Evolutionary conservation across 1,140 invertebrate species (phyloP).

Genomic region (Eufriesea mexicana): DNA sequence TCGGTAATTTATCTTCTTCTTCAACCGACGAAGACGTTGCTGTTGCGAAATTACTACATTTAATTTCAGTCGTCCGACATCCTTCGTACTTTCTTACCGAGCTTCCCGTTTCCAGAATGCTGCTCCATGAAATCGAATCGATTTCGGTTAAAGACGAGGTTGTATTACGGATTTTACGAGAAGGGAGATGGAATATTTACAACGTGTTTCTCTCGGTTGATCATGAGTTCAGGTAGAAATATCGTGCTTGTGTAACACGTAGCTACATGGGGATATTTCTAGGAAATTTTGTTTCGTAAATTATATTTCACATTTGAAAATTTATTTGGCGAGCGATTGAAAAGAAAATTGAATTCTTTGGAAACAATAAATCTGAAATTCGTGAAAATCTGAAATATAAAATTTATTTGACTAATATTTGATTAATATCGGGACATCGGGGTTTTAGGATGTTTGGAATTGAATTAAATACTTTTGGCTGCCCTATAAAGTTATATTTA

Average conservation of each 20-base stretch:
- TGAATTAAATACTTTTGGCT: not conserved
- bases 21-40: slow-evolving; percentile 28
- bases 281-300: not conserved
- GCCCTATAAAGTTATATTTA: not conserved
- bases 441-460: too few relatives aligned
- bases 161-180: not conserved
- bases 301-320: too few relatives aligned
- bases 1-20: slow-evolving; percentile 35
- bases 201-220: not conserved
- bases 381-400: too few relatives aligned
- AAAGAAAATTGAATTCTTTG: not conserved
- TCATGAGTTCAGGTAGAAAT: not conserved
- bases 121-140: not conserved
- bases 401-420: too few relatives aligned
- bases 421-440: too few relatives aligned
- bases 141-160: not conserved
- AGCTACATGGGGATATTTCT: not conserved
- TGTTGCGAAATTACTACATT: slow-evolving; percentile 34
- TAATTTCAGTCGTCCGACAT: slow-evolving; percentile 21
- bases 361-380: too few relatives aligned
- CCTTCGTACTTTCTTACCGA: slow-evolving; percentile 12
- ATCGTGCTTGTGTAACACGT: too few relatives aligned
- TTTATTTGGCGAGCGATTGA: not conserved
- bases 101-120: too few relatives aligned
- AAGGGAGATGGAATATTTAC: not conserved